These are phyloP conservation scores for Percopsis omiscomaycus DNA, from an alignment of 2,797 vertebrate genomes.

Conservation along the genomic window DNA sequence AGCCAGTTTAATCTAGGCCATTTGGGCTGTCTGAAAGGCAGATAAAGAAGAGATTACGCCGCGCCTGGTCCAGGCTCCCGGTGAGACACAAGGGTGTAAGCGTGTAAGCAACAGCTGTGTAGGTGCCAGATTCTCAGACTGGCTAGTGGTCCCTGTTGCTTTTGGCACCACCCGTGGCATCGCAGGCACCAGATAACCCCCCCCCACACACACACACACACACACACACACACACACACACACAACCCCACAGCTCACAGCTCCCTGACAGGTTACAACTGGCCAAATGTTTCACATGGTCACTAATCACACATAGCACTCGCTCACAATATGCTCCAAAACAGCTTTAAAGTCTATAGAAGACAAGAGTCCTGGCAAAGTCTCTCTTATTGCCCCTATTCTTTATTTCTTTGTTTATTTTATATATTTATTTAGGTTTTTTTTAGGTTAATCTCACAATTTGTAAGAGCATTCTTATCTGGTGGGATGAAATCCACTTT, in stretches of 20 bases:
- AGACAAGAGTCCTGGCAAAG: conserved; percentile 48
- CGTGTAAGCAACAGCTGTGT: conserved; percentile 71
- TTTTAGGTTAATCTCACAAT: conserved; percentile 18
- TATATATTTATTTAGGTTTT: neutral
- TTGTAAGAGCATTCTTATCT: conserved; percentile 43
- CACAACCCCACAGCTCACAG: conserved; percentile 46
- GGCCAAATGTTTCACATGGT: conserved; percentile 73
- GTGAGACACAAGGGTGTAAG: conserved; percentile 66
- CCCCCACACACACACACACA: conserved; percentile 49
- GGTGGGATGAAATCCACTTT: conserved; percentile 43
- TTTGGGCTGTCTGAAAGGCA: conserved; percentile 76
- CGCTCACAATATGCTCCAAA: conserved; percentile 64
- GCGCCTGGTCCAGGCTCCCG: conserved; percentile 55
- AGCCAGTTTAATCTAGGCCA: conserved; percentile 75
- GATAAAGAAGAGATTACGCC: conserved; percentile 73
- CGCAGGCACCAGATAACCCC: conserved; percentile 52
- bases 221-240: conserved; percentile 43
- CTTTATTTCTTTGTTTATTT: conserved; percentile 20
- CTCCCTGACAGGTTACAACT: conserved; percentile 66
- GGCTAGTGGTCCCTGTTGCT: conserved; percentile 69
- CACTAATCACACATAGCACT: conserved; percentile 64
- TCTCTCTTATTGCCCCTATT: conserved; percentile 27
- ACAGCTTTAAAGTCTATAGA: conserved; percentile 56
- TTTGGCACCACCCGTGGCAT: conserved; percentile 72
- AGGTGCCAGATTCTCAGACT: conserved; percentile 73